Conservation (phyloP, 2,113 vertebrate species). For the Megaceryle maxima region DNA sequence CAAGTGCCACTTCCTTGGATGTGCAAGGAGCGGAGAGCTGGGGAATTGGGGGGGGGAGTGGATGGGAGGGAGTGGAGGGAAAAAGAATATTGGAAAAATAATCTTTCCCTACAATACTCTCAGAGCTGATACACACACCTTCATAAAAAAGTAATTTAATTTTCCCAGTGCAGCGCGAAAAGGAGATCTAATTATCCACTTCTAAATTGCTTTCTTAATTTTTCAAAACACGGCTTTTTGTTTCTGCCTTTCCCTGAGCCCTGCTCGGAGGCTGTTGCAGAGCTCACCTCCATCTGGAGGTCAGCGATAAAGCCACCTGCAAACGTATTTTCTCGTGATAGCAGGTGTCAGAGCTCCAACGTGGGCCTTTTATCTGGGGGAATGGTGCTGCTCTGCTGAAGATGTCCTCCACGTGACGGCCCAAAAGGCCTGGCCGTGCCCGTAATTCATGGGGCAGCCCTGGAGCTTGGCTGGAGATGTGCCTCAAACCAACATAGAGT, state of each 20-base stretch:
- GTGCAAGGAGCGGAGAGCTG: slow-evolving; percentile 6
- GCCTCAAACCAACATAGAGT: fast-evolving
- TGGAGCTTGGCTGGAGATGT: not conserved
- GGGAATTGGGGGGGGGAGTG: not conserved
- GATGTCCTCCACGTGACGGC: fast-evolving
- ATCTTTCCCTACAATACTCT: slow-evolving; percentile 62
- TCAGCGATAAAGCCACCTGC: slow-evolving; percentile 16
- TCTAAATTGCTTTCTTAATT: slow-evolving; percentile 78
- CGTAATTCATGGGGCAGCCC: not conserved
- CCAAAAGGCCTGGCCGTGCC: not conserved
- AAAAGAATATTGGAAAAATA: slow-evolving; percentile 73
- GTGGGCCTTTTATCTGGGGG: not conserved
- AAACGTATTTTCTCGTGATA: not conserved
- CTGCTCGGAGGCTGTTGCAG: not conserved
- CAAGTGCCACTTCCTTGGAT: slow-evolving; percentile 71
- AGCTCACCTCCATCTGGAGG: not conserved
- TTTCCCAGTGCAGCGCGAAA: slow-evolving; percentile 72
- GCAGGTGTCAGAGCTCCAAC: not conserved
- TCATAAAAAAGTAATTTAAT: slow-evolving; percentile 79
- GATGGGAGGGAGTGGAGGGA: not conserved
- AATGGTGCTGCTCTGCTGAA: not conserved
- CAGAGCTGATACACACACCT: slow-evolving; percentile 67
- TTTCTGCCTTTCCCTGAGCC: slow-evolving; percentile 54
- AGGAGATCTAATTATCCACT: slow-evolving; percentile 77
- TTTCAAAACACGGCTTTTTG: slow-evolving; percentile 66